Base-by-base conservation (phyloP, 1,140 invertebrate genomes). In the Eueides isabella region DNA sequence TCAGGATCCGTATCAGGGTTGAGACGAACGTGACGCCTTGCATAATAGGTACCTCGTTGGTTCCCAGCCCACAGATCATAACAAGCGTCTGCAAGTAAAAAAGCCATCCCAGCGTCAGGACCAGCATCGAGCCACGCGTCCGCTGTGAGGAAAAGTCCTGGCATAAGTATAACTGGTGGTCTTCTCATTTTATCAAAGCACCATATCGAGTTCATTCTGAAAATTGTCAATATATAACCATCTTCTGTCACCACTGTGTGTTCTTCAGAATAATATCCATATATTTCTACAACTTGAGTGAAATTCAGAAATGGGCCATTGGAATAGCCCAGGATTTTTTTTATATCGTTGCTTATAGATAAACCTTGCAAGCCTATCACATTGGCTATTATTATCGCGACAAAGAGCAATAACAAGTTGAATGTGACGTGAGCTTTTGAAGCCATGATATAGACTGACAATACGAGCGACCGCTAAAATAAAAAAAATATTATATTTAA, bases 11-110 rank as follows among this genome's bases (percentile, higher is more conserved):
- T 90, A 78, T 96, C 94, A 19, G 94, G 92, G 86, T 87, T 92
- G 63, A 93, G 91, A 2, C 74, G 85, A 1, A 88, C 84, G 83
- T 96, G 95, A 67, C 92, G 90, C 73, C 93, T 92, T 0, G 95
- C 95, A 81, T 96, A 96, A 23, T 87, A 90, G 76, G 95, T 97
- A 1, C 96, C 96, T 69, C 96, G 91, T 5, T 93, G 91, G 82
- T 97, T 97, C 0, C 95, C 95, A 67, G 97, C 81, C 96, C 96
- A 97, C 19, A 98, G 95, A 88, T 98, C 97, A 75, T 95, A 97
- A 2, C 97, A 96, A 1, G 94, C 94, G 83, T 97, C 96, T 4
- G 96, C 95, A 66, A 97, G 86, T 28, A 95, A 86, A 74, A 94
- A 86, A 83, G 96, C 96, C 9, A 97, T 81, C 2, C 94, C 94